Evolutionary conservation across 2,797 vertebrate species (phyloP).

Genomic region (Myripristis murdjan): DNA sequence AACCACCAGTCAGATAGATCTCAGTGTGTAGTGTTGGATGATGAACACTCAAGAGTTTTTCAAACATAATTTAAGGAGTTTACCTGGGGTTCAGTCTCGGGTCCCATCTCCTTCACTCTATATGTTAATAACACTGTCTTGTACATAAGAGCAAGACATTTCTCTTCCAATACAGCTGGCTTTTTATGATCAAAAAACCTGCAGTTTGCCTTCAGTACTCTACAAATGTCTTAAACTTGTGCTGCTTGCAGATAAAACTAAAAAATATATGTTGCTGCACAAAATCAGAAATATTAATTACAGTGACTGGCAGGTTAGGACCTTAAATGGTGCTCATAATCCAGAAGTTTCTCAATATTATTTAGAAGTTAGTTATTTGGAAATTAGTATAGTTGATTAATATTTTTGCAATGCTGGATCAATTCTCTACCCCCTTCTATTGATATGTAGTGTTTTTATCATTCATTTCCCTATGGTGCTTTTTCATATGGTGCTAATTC

Average conservation of each 20-base stretch:
- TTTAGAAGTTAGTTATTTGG: no score
- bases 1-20: neutral
- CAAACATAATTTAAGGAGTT: no score
- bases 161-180: conserved; percentile 37
- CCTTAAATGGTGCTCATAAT: conserved; percentile 13
- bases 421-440: no score
- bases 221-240: conserved; percentile 41
- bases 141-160: conserved; percentile 26
- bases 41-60: neutral
- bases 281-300: conserved; percentile 25
- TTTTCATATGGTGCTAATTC: no score
- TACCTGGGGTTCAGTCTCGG: no score
- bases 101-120: no score
- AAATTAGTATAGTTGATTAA: no score
- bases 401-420: no score
- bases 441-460: no score
- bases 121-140: conserved; percentile 44
- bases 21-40: conserved; percentile 5
- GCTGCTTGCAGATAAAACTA: conserved; percentile 53
- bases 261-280: conserved; percentile 29
- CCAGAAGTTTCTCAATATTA: conserved; percentile 9
- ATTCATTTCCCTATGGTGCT: no score
- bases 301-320: conserved; percentile 42
- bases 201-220: conserved; percentile 55
- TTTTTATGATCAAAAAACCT: conserved; percentile 48